These are phyloP conservation scores for Conus ventricosus DNA, from an alignment of 1,140 invertebrate genomes.

Conservation along the genomic window DNA sequence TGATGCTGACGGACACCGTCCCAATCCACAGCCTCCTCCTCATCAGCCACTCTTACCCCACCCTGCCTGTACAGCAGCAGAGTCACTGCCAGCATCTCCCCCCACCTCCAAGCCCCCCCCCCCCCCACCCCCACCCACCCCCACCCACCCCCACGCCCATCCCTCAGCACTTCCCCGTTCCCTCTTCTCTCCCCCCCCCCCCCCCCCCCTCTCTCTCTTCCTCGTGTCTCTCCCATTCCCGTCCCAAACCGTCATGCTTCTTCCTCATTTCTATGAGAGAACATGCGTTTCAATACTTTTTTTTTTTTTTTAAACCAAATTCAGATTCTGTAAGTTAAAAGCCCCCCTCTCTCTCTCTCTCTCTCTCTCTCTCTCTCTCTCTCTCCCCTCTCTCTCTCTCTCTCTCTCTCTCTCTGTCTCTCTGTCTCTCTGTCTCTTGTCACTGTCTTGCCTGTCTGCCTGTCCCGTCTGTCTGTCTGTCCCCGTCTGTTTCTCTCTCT, in stretches of 20 bases:
- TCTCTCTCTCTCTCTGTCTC: conserved; percentile 5
- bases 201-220: not conserved
- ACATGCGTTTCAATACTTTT: too few relatives aligned
- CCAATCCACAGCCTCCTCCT: too few relatives aligned
- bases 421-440: not conserved
- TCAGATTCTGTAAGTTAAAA: too few relatives aligned
- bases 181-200: not conserved
- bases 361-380: not conserved
- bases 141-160: not conserved
- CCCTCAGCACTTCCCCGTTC: not conserved
- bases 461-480: not conserved
- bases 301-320: too few relatives aligned
- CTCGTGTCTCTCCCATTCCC: not conserved
- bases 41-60: too few relatives aligned
- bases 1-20: too few relatives aligned
- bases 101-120: not conserved
- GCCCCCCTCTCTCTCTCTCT: not conserved
- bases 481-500: not conserved
- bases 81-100: not conserved
- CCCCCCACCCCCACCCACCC: not conserved
- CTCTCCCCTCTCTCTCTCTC: not conserved
- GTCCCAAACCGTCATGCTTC: not conserved
- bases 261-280: too few relatives aligned
- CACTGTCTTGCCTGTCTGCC: not conserved
- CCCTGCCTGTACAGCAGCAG: too few relatives aligned